A percentile compares a stretch with the other conserved stretches of the same genome.
Evolutionary conservation across 2,797 vertebrate species (phyloP).

Genomic region (Petrocephalus sullivani): DNA sequence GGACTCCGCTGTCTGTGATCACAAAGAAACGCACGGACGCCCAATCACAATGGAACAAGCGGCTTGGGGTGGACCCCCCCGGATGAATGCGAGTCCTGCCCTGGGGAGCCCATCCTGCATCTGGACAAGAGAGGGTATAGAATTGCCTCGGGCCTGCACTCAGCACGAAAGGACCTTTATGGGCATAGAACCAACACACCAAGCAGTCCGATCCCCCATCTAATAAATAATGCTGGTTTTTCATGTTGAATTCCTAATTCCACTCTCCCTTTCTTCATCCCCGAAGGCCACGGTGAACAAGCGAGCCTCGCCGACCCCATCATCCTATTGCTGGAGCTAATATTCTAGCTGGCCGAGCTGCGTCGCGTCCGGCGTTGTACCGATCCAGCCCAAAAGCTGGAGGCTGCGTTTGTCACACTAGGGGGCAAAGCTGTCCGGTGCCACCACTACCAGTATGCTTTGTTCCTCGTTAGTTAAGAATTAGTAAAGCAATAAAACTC

Average conservation of each 20-base stretch:
- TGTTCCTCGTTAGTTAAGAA: background rate
- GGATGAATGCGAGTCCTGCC: constrained; percentile 40
- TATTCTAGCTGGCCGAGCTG: constrained; percentile 16
- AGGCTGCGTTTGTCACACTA: background rate
- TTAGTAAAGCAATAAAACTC: background rate
- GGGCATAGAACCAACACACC: constrained; percentile 52
- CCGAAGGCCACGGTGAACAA: constrained; percentile 60
- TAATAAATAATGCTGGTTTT: constrained; percentile 69
- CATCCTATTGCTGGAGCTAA: constrained; percentile 29
- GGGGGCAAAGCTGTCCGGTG: background rate
- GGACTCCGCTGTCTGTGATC: constrained; percentile 39
- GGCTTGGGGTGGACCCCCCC: constrained; percentile 37
- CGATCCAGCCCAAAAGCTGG: background rate
- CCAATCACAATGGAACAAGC: constrained; percentile 39
- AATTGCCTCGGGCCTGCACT: constrained; percentile 63
- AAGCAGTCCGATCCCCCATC: constrained; percentile 49
- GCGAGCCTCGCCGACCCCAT: constrained; percentile 45
- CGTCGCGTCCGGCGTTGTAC: background rate
- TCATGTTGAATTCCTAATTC: constrained; percentile 76
- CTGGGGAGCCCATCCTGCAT: constrained; percentile 54
- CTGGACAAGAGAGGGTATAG: constrained; percentile 48
- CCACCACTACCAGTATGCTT: background rate
- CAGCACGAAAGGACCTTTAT: constrained; percentile 55
- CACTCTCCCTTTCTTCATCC: constrained; percentile 57
- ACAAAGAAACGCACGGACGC: constrained; percentile 42